These are phyloP conservation scores for Nyctibius bracteatus DNA, from an alignment of 2,113 vertebrate genomes.

Conservation along the genomic window DNA sequence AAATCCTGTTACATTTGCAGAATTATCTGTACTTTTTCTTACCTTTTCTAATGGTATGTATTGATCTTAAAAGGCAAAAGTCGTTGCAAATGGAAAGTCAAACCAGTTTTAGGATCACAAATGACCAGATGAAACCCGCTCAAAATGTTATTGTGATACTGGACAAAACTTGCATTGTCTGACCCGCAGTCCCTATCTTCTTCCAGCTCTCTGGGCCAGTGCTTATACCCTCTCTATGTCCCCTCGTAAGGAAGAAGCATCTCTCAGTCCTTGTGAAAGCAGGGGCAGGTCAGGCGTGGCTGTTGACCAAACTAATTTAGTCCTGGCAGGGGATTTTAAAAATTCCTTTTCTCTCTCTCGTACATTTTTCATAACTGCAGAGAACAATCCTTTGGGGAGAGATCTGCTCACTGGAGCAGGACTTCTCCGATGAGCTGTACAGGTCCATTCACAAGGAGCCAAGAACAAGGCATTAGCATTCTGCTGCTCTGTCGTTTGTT, in stretches of 20 bases:
- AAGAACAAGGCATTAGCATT: conserved; percentile 24
- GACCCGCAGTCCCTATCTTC: neutral
- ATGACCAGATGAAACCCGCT: neutral
- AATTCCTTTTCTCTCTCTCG: neutral
- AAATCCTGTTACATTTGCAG: neutral
- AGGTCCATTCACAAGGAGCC: neutral
- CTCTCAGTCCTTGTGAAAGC: neutral
- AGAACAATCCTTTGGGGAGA: neutral
- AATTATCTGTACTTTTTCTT: neutral
- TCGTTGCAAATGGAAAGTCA: neutral
- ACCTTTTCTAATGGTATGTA: neutral
- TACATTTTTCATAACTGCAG: neutral
- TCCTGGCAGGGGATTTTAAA: neutral
- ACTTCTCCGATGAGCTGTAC: neutral
- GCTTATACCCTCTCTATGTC: neutral
- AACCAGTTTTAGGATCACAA: neutral
- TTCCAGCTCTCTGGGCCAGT: neutral
- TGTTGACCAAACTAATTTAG: neutral
- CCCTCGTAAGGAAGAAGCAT: neutral
- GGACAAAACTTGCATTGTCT: neutral
- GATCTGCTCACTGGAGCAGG: neutral
- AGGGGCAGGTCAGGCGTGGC: neutral
- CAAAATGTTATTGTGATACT: neutral
- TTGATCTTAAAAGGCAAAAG: neutral
- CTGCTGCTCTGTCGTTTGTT: neutral